Conservation (phyloP, 2,797 vertebrate genomes). For the Macroramphosus scolopax region DNA sequence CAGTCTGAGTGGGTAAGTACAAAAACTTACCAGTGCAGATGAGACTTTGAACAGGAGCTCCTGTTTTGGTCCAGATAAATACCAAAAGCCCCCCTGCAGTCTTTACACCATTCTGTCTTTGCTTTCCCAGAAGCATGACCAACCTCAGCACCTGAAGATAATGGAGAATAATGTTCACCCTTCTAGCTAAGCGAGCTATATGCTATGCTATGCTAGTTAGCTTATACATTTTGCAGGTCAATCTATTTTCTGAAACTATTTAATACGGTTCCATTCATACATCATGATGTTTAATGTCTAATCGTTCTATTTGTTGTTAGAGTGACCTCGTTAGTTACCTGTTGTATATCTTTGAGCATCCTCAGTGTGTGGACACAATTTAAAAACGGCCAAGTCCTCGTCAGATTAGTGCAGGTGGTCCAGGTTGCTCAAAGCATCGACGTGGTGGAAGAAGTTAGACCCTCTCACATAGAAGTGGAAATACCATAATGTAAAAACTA, state of each 20-base stretch:
- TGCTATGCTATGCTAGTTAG: conserved; percentile 3
- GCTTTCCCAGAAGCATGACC: conserved; percentile 38
- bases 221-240: not conserved
- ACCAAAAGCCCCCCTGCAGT: conserved; percentile 56
- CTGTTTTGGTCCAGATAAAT: conserved; percentile 48
- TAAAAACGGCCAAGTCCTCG: not conserved
- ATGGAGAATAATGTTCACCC: not conserved
- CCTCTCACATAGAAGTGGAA: too few relatives aligned
- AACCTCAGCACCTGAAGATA: conserved; percentile 51
- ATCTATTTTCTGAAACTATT: too few relatives aligned
- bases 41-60: conserved; percentile 5
- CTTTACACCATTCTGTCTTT: not conserved
- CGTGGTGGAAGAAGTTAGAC: too few relatives aligned
- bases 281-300: too few relatives aligned
- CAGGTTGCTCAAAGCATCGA: too few relatives aligned
- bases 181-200: conserved; percentile 19
- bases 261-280: too few relatives aligned
- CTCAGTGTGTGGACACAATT: not conserved
- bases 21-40: conserved; percentile 57
- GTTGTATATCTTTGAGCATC: conserved; percentile 56
- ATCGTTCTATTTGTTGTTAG: too few relatives aligned
- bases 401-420: not conserved
- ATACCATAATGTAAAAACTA: too few relatives aligned
- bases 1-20: too few relatives aligned
- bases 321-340: conserved; percentile 32